phyloP scores from a whole-genome alignment of 2,113 vertebrate species.

The Picathartes gymnocephalus region DNA sequence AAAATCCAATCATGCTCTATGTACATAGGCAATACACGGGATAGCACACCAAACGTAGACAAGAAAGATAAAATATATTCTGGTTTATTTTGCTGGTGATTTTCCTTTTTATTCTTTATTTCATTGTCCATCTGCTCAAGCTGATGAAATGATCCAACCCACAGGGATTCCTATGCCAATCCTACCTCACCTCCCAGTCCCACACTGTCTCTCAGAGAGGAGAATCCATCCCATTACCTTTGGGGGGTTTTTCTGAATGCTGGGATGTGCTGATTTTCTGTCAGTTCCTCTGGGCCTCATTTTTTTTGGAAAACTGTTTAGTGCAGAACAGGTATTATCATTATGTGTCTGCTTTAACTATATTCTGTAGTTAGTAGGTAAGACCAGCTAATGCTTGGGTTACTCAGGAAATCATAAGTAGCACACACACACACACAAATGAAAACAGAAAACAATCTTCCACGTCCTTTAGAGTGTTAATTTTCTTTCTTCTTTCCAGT shows the following conservation, averaged over 20 bases:
- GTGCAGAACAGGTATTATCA: neutral
- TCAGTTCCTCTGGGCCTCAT: neutral
- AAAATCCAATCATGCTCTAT: slow-evolving; percentile 25
- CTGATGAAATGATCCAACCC: neutral
- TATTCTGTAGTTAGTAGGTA: slow-evolving; percentile 35
- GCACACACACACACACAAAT: neutral
- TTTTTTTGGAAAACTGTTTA: neutral
- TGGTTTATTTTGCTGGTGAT: neutral
- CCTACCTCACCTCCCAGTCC: neutral
- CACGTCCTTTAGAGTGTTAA: neutral
- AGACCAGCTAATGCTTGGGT: slow-evolving; percentile 34
- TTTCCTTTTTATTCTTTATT: neutral
- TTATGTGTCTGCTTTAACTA: neutral
- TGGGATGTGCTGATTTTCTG: neutral
- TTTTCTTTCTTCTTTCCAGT: slow-evolving; percentile 10
- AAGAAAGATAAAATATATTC: neutral
- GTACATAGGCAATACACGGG: slow-evolving; percentile 6
- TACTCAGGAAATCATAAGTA: slow-evolving; percentile 36
- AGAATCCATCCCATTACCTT: neutral
- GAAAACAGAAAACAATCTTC: slow-evolving; percentile 4
- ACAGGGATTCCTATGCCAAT: neutral
- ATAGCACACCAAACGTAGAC: neutral
- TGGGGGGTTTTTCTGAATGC: neutral
- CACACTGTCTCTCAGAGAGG: neutral
- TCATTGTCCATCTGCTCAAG: neutral